A percentile compares a stretch with the other conserved stretches of the same genome.
Conservation (phyloP, 2,797 vertebrate species). For the Enteromius trimaculatus region DNA sequence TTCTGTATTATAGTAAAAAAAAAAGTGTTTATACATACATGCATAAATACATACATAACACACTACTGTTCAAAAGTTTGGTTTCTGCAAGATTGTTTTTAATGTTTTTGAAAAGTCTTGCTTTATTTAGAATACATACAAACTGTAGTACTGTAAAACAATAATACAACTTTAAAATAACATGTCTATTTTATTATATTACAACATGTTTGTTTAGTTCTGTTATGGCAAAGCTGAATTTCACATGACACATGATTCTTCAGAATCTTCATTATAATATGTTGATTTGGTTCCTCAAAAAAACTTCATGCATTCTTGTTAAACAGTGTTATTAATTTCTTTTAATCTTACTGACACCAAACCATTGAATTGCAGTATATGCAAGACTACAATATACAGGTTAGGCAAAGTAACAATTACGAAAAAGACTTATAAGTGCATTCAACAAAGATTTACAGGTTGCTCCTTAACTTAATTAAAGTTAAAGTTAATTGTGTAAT, state of each 20-base stretch:
- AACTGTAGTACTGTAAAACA: background rate
- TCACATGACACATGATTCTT: background rate
- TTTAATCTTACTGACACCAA: background rate
- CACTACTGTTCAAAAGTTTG: background rate
- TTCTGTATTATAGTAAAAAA: background rate
- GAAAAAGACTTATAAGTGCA: background rate
- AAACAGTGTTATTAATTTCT: background rate
- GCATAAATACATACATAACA: background rate
- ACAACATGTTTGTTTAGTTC: background rate
- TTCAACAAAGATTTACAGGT: conserved; percentile 29
- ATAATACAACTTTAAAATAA: background rate
- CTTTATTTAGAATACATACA: background rate
- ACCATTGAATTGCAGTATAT: background rate
- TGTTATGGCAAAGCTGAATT: background rate
- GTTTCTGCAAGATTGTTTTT: background rate
- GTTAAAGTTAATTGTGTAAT: background rate
- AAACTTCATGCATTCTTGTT: background rate
- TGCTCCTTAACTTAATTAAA: conserved; percentile 57
- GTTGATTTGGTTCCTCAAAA: background rate
- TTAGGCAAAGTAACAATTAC: background rate
- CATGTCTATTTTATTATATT: background rate
- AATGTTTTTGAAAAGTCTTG: background rate
- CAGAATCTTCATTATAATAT: background rate
- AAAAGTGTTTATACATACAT: background rate
- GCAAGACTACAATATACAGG: background rate